phyloP scores from a whole-genome alignment of 2,888 invertebrate species.

The Polietes domitor region DNA sequence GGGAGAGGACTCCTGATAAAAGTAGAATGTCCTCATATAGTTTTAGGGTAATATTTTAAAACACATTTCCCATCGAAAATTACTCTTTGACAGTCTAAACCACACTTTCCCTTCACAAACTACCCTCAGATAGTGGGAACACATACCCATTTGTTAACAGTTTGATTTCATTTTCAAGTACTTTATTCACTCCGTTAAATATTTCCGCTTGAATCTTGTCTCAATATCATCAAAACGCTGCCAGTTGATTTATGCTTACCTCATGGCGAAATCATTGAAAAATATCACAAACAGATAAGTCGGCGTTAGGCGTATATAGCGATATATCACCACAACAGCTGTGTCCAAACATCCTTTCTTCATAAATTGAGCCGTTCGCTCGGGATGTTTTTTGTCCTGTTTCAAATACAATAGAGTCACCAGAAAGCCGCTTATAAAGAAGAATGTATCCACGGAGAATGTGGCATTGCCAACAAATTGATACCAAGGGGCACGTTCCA shows the following conservation, averaged over 20 bases:
- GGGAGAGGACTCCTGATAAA: too few species aligned
- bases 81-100: too few species aligned
- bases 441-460: conserved; percentile 93
- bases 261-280: conserved; percentile 86
- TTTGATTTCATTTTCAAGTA: too few species aligned
- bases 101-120: too few species aligned
- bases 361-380: conserved; percentile 70
- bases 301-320: conserved; percentile 89
- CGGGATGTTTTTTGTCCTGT: conserved; percentile 81
- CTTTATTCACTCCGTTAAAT: too few species aligned
- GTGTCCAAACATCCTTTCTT: conserved; percentile 72
- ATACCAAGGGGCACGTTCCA: conserved; percentile 89
- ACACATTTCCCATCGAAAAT: too few species aligned
- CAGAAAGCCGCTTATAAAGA: conserved; percentile 91
- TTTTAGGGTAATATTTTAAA: too few species aligned
- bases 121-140: too few species aligned
- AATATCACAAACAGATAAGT: conserved; percentile 91
- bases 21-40: too few species aligned
- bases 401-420: conserved; percentile 88
- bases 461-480: conserved; percentile 93
- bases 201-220: too few species aligned
- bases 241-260: conserved; percentile 69
- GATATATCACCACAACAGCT: conserved; percentile 82
- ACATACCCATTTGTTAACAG: too few species aligned
- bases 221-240: background rate